Base-by-base conservation (phyloP, 2,888 invertebrate species). In the Cryptus armator region DNA sequence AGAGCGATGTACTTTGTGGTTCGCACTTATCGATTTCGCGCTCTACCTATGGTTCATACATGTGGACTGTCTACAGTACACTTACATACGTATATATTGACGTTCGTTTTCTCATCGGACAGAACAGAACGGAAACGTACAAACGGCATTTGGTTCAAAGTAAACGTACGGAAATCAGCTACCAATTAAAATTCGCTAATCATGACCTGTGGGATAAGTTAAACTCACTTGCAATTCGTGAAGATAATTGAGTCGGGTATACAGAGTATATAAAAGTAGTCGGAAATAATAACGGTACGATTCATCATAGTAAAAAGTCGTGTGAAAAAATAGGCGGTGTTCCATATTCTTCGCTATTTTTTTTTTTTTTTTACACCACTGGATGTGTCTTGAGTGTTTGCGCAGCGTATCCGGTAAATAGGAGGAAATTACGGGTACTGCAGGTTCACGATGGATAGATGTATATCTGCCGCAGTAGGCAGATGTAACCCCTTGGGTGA, bases 351-450 rank as follows among this genome's bases (percentile, higher is more conserved):
- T 7, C 37, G 37, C 6, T 7, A 37, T 5, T 9, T 37, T 6
- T 37, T 9, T 37, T 9, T 9, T 37, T 5, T 37, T 37, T 37
- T 37, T 37, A 37, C 37, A 37, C 37, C 9, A 9, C 37, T 5
- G 37, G 37, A 24, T 46, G 44, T 24, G 9, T 51, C 12, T 56
- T 56, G 44, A 53, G 24, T 83, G 78, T 77, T 72, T 78, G 78
- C 74, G 74, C 46, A 67, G 87, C 87, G 86, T 86, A 89, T 89
- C 88, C 87, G 88, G 88, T 87, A 90, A 90, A 90, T 88, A 88
- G 87, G 85, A 89, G 90, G 88, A 91, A 91, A 90, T 91, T 90
- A 90, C 89, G 83, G 85, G 81, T 85, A 88, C 68, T 16, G 32
- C 32, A 7, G 71, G 66, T 64, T 64, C 67, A 68, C 51, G 59